Base-by-base conservation (phyloP, 2,888 invertebrate species). In the Ophioninae sp. region DNA sequence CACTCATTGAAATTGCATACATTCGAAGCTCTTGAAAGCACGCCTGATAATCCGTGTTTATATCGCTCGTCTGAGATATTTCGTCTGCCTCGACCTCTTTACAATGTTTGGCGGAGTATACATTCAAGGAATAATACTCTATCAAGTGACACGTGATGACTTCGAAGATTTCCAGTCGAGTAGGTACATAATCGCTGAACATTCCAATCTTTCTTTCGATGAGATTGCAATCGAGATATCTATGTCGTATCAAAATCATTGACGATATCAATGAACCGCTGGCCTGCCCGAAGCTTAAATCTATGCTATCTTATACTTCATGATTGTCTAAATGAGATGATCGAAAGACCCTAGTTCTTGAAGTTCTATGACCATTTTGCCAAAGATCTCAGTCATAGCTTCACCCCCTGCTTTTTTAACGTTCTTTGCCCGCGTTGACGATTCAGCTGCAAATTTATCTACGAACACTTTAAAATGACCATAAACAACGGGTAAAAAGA, bases 341-440 rank as follows among this genome's bases (percentile, higher is more conserved):
- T 80, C 79, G 68, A 80, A 58, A 44, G 67, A 68, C 23, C 79
- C 79, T 5, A 23, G 37, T 30, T 74, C 68, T 39, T 51, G 20
- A 78, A 92, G 80, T 30, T 89, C 88, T 10, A 92, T 9, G 67
- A 92, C 73, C 88, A 90, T 89, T 3, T 90, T 88, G 13, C 86
- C 90, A 72, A 92, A 86, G 9, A 86, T 39, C 58, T 89, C 85
- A 0, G 88, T 87, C 81, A 90, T 41, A 6, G 81, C 83, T 0
- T 91, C 90, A 0, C 90, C 91, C 0, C 91, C 91, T 0, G 30
- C 0, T 2, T 64, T 9, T 0, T 17, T 41, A 2, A 23, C 0
- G 0, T 9, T 17, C 0, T 0, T 0, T 8, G 17, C 61, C 2
- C 7, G 17, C 5, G 81, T 71, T 67, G 1, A 0, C 7, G 0